These are phyloP conservation scores for Spinibarbus caldwelli DNA, from an alignment of 2,797 vertebrate species.

Conservation along the genomic window DNA sequence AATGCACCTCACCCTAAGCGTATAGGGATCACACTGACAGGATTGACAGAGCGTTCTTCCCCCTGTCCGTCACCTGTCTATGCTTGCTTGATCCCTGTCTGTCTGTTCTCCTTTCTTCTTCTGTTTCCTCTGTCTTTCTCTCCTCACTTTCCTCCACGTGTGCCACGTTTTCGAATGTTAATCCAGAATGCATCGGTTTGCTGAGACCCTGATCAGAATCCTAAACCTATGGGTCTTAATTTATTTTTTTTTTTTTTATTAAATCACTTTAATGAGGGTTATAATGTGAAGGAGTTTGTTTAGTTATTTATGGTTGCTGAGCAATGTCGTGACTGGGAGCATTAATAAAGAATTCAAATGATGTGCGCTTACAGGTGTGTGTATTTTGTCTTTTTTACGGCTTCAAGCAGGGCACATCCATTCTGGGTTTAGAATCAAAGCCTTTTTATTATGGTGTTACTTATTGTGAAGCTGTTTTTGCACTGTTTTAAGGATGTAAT, in stretches of 20 bases:
- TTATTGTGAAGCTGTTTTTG: not conserved
- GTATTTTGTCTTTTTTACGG: not conserved
- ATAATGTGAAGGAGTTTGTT: not conserved
- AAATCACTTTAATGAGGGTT: not conserved
- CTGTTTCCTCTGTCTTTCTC: conserved; percentile 39
- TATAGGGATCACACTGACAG: conserved; percentile 50
- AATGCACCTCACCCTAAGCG: conserved; percentile 33
- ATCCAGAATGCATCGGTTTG: conserved; percentile 50
- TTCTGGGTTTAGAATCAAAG: not conserved
- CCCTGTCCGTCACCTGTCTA: not conserved
- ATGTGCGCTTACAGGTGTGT: not conserved
- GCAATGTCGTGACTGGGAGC: not conserved
- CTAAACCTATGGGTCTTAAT: conserved; percentile 37
- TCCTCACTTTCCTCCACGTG: conserved; percentile 39
- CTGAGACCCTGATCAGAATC: conserved; percentile 46
- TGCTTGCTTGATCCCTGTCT: conserved; percentile 11
- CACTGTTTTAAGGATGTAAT: not conserved
- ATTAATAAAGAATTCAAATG: too few relatives aligned
- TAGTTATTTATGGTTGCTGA: too few relatives aligned
- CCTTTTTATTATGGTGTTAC: not conserved
- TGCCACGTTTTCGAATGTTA: conserved; percentile 54
- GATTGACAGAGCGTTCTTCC: conserved; percentile 33
- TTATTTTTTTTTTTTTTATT: too few relatives aligned
- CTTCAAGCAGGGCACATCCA: not conserved
- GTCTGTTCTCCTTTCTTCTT: conserved; percentile 7